Base-by-base conservation (phyloP, 2,888 invertebrate genomes). In the Harpagoxenus sublaevis region DNA sequence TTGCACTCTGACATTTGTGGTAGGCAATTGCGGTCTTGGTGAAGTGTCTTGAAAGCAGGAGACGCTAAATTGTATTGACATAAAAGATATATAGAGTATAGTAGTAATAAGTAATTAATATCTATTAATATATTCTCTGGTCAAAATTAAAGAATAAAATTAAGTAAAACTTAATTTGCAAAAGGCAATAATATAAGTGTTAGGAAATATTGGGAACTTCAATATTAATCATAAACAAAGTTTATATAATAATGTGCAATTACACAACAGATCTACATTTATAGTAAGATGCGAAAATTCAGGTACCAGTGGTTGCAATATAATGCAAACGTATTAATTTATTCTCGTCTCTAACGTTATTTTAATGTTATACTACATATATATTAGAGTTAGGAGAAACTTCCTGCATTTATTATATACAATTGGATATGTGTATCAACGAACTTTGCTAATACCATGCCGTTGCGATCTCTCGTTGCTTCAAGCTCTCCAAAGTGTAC, bases 401-500 rank as follows among this genome's bases (percentile, higher is more conserved):
- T 42, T 68, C 2, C 42, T 66, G 12, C n/a, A 35, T 57, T 70
- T 23, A 48, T 79, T 57, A 31, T 6, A 18, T 39, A 57, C 18
- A 57, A 5, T 57, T 45, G 28, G 31, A 15, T 35, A 53, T 31
- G 15, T 55, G n/a, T 65, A 23, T 35, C 57, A 45, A 57, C 35
- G 28, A 71, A 86, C 73, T 84, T 83, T 68, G 62, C 81, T 84
- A 83, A 60, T 65, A 66, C 48, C 55, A 60, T 65, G 70, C 48
- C 55, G 15, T 78, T 55, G 39, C 53, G 66, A 70, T 78, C 10
- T 70, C 57, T 35, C n/a, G 3, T 79, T 23, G 35, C 23, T 71
- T n/a, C 15, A 55, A 48, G 48, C 39, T 81, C 28, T 71, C 45
- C 53, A 42, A 71, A 51, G 70, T 73, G 78, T 82, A 57, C 77